Conservation (phyloP, 2,888 invertebrate species). For the Tortricodes alternella region DNA sequence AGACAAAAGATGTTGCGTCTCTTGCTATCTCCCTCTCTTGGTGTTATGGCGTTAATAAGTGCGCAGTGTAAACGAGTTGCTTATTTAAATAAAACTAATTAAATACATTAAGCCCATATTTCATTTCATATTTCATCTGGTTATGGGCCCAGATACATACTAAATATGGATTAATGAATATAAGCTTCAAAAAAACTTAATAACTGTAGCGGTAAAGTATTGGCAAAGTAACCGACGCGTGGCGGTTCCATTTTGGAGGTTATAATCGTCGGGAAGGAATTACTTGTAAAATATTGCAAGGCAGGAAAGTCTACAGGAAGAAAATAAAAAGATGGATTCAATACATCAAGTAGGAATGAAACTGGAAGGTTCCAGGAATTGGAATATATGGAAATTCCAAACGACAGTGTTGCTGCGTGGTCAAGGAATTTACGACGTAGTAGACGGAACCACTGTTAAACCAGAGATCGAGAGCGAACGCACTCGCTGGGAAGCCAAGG, state of each 20-base stretch:
- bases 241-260: background rate
- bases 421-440: conserved; percentile 35
- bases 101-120: background rate
- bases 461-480: conserved; percentile 31
- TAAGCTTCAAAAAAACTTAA: background rate
- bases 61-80: too few relatives aligned
- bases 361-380: conserved; percentile 39
- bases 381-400: conserved; percentile 45
- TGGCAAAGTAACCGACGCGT: background rate
- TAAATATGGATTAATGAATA: background rate
- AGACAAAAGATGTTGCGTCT: too few relatives aligned
- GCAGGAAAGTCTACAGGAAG: background rate
- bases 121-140: background rate
- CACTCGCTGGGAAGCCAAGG: conserved; percentile 35
- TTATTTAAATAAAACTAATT: too few relatives aligned
- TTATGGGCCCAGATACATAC: background rate
- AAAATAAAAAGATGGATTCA: background rate
- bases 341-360: too few relatives aligned
- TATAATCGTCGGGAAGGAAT: background rate
- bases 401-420: conserved; percentile 35
- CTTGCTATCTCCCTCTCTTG: too few relatives aligned
- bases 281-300: background rate
- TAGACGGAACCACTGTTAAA: conserved; percentile 33
- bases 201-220: background rate
- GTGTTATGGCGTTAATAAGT: too few relatives aligned